Base-by-base conservation (phyloP, 2,888 invertebrate genomes). In the Willowsia nigromaculata region DNA sequence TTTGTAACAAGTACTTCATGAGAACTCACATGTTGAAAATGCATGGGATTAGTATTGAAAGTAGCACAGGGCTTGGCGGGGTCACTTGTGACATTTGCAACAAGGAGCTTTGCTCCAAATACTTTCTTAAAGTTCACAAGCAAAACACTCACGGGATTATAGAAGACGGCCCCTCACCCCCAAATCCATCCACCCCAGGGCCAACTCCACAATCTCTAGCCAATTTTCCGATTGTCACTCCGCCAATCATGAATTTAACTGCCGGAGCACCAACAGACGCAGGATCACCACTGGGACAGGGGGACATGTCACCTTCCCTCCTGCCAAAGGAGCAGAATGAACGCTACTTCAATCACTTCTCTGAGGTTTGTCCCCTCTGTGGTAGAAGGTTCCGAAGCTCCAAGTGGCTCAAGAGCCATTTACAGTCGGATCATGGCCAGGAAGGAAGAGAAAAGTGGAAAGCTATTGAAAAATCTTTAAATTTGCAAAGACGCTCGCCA, bases 1-100 rank as follows among this genome's bases (percentile, higher is more conserved):
- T 99, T 93, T 99, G 99, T 95, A 99, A 99, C 95, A 99, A 99
- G 94, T 99, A 99, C 94, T 99, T 99, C 94, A 98, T 99, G 97
- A 98, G 99, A 94, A 99, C 99, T 0, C 99, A 99, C 95, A 99
- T 99, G 98, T 97, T 98, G 94, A 96, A 99, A 94, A 99, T 99
- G 98, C 99, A 98, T 94, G 98, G 98, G 65, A 98, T 98, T 93
- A 97, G 98, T 93, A 96, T 98, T 78, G 98, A 98, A 94, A 97
- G 97, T 93, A 98, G 97, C 25, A 97, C 98, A 47, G 97, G 97
- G 94, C 97, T 98, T 53, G 98, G 98, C 6, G 98, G 98, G 27
- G 98, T 98, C 7, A 97, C 98, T 71, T 99, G 99, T 94, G 98
- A 99, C 94, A 98, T 99, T 92, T 99, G 99, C 94, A 98, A 99